Conservation (phyloP, 2,797 vertebrate species). For the Limnodromus scolopaceus region DNA sequence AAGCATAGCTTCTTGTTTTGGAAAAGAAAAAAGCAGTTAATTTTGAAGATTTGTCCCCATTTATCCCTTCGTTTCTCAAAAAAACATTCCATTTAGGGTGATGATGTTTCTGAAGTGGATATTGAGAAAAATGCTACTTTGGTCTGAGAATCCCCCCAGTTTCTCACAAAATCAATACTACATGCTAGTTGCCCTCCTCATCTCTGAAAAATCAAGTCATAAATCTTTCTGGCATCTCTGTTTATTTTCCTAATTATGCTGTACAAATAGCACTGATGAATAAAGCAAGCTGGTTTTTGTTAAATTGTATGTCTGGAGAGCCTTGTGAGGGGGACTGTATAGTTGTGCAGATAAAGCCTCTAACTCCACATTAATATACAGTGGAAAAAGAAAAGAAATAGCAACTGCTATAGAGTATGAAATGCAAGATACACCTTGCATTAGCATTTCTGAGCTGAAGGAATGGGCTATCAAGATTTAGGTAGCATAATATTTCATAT, state of each 20-base stretch:
- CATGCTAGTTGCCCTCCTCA: background rate
- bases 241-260: background rate
- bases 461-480: constrained; percentile 1
- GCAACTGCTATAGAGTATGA: background rate
- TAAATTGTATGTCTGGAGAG: background rate
- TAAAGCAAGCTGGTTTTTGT: background rate
- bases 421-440: background rate
- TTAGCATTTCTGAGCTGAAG: constrained; percentile 18
- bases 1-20: background rate
- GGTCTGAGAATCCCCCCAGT: background rate
- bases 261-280: background rate
- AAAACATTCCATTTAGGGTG: background rate
- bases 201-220: background rate
- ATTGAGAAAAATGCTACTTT: background rate
- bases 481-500: constrained; percentile 22
- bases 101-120: background rate
- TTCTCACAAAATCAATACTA: background rate
- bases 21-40: background rate
- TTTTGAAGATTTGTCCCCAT: background rate
- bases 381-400: background rate
- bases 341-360: background rate
- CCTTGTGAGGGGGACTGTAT: background rate
- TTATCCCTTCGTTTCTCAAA: background rate
- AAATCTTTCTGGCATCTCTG: constrained; percentile 12
- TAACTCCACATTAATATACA: background rate